Evolutionary conservation across 2,113 vertebrate species (phyloP).

Genomic region (Melanerpes aurifrons): DNA sequence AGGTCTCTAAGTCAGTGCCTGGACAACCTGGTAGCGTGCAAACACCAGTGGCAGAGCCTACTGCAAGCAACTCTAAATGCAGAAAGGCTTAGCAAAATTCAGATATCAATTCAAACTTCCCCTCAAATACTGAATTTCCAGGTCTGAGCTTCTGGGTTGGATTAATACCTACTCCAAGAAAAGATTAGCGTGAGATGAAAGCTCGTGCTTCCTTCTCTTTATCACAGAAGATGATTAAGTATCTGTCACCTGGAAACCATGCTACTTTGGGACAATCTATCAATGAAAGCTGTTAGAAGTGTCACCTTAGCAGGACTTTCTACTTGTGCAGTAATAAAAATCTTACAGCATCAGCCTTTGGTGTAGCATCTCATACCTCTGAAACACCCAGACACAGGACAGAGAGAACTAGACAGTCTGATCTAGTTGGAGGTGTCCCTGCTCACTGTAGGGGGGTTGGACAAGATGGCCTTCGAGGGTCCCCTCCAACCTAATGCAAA

Average conservation of each 20-base stretch:
- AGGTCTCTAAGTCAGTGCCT: neutral
- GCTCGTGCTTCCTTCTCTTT: neutral
- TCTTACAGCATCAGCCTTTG: neutral
- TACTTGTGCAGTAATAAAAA: neutral
- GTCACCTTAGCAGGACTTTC: neutral
- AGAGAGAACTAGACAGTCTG: neutral
- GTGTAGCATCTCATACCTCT: neutral
- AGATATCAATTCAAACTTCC: neutral
- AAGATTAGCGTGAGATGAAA: neutral
- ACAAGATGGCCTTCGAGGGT: no score
- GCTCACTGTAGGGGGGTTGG: no score
- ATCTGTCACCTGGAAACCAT: neutral
- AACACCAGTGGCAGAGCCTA: neutral
- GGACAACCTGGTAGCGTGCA: neutral
- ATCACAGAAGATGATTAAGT: neutral
- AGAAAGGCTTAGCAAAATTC: neutral
- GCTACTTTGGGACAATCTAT: neutral
- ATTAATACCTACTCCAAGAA: neutral
- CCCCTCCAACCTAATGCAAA: no score
- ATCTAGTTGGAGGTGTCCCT: no score
- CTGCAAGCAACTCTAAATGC: neutral
- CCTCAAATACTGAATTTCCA: neutral
- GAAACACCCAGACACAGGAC: neutral
- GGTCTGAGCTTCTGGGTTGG: neutral
- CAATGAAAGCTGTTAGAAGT: neutral